Evolutionary conservation across 2,113 vertebrate species (phyloP), one percentile per base, ranked within the genome.

Genomic region (Misgurnus mizolepis): DNA sequence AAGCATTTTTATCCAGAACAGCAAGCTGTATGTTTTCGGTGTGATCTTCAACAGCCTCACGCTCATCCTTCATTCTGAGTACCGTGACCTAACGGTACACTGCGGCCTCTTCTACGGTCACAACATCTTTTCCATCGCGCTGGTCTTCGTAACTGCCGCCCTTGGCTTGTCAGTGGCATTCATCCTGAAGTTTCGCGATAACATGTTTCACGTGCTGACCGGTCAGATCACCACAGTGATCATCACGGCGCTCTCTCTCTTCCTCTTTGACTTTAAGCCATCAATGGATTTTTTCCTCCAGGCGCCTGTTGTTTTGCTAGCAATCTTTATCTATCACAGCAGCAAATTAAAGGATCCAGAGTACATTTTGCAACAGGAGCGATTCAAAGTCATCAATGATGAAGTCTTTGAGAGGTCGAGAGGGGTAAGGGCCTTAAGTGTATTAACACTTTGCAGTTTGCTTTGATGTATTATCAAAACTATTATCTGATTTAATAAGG

Each of bases 131-230:
- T 99, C 98, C 0, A 85, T 97, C 65, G 90, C 88, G 7, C 94
- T 99, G 67, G 95, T 97, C 88, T 94, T 97, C 86, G 92, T 96
- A 85, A 99, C 96, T 86, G 97, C 98, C 5, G 94, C 95, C 49
- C 91, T 98, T 67, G 98, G 98, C 78, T 90, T 99, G 53, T 97
- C 95, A 0, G 97, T 99, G 86, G 97, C 97, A 86, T 98, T 98
- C 90, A 99, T 99, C 87, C 88, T 99, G 82, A 99, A 99, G 84
- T 99, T 98, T 89, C 89, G 95, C 85, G 97, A 99, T 92, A 99
- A 99, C 88, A 99, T 99, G 97, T 99, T 99, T 89, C 98, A 99
- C 7, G 96, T 99, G 77, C 93, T 98, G 88, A 97, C 95, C 27
- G 95, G 94, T 41, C 97, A 99, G 87, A 90, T 99, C 87, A 98